phyloP scores from a whole-genome alignment of 2,113 vertebrate genomes.

The Erythrocercus mccallii region DNA sequence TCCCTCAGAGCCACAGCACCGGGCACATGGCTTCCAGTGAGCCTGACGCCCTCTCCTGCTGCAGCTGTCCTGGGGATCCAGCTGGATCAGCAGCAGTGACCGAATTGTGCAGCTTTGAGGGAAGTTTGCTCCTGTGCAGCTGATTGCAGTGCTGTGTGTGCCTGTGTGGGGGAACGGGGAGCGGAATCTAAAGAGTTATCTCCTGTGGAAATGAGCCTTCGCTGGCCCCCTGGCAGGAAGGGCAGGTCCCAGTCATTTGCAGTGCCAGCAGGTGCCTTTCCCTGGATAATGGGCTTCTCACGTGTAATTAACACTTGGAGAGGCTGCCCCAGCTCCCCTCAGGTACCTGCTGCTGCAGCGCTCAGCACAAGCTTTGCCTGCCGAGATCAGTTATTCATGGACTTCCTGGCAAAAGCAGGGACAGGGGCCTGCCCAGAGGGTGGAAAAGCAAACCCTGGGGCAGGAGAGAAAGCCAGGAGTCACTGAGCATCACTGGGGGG shows the following conservation, averaged over 20 bases:
- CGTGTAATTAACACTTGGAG: conserved; percentile 94
- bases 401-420: not conserved
- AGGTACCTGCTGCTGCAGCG: conserved; percentile 76
- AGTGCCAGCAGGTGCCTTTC: conserved; percentile 91
- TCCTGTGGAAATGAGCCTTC: conserved; percentile 77
- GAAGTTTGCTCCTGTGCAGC: conserved; percentile 73
- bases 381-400: conserved; percentile 57
- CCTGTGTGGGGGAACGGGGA: conserved; percentile 67
- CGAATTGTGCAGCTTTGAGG: conserved; percentile 73
- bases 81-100: conserved; percentile 63
- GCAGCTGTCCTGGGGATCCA: not conserved
- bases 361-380: conserved; percentile 65
- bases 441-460: conserved; percentile 67
- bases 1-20: not conserved
- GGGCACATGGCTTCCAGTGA: not conserved
- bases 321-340: conserved; percentile 75
- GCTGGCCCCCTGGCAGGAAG: conserved; percentile 76
- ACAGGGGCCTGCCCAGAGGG: not conserved
- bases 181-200: conserved; percentile 82
- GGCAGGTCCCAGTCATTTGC: conserved; percentile 86
- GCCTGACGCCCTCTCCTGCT: not conserved
- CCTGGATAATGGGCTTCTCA: conserved; percentile 90
- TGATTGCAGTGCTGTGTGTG: conserved; percentile 81
- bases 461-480: conserved; percentile 9
- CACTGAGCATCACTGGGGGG: not conserved